These are phyloP conservation scores for Scaptomyza caliginosa DNA, from an alignment of 2,888 invertebrate genomes.

Conservation along the genomic window DNA sequence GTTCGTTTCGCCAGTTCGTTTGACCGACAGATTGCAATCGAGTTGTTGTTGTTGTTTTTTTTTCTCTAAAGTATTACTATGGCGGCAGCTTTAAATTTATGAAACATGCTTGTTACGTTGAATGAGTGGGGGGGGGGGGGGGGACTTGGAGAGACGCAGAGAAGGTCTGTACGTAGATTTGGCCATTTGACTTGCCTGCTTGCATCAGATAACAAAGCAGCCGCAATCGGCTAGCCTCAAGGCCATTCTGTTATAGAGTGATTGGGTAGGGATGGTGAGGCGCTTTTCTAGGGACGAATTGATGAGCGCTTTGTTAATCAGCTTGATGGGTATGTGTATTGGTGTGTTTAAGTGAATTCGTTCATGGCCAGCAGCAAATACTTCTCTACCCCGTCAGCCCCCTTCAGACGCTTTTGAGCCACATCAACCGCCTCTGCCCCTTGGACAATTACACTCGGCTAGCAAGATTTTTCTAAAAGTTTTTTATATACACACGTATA, in stretches of 20 bases:
- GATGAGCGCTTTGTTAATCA: slow-evolving; percentile 54
- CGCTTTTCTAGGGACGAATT: slow-evolving; percentile 32
- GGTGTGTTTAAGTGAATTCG: slow-evolving; percentile 22
- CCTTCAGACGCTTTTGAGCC: neutral
- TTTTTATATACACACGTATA: slow-evolving; percentile 25
- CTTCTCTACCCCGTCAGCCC: neutral
- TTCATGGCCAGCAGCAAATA: slow-evolving; percentile 58
- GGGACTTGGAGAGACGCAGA: neutral
- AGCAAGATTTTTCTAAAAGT: slow-evolving; percentile 73
- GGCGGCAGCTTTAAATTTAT: slow-evolving; percentile 75
- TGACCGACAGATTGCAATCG: slow-evolving; percentile 67
- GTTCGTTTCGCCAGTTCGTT: slow-evolving; percentile 56
- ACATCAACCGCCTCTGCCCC: neutral
- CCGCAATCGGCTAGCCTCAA: slow-evolving; percentile 63
- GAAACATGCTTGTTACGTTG: slow-evolving; percentile 69
- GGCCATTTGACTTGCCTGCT: slow-evolving; percentile 48
- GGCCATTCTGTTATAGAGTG: slow-evolving; percentile 51
- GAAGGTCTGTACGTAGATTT: neutral
- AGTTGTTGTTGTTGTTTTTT: slow-evolving; percentile 30
- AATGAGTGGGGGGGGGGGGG: no score
- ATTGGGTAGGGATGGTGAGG: no score
- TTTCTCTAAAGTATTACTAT: slow-evolving; percentile 58
- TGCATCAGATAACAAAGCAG: slow-evolving; percentile 59
- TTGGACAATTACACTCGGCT: slow-evolving; percentile 58
- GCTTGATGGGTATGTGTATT: slow-evolving; percentile 22